Base-by-base conservation (phyloP, 1,140 invertebrate species). In the Heliconius hewitsoni region DNA sequence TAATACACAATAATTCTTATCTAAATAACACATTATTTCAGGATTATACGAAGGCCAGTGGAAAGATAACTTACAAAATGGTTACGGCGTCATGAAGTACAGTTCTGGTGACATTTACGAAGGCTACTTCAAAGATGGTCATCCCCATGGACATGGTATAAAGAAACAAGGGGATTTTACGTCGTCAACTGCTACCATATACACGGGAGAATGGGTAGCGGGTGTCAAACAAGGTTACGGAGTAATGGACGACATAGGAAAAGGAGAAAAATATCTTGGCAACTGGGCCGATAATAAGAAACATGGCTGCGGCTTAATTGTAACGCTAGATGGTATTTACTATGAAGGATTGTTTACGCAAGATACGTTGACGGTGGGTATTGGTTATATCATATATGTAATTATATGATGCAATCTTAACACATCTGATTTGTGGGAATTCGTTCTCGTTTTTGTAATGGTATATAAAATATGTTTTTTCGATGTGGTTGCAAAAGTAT, bases 241-340 rank as follows among this genome's bases (percentile, higher is more conserved):
- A 16, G 97, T 98, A 4, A 96, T 98, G 95, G 97, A 98, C 87
- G 97, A 98, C 88, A 97, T 98, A 71, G 95, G 96, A 37, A 97
- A 96, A 85, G 98, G 98, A 34, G 97, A 98, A 91, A 98, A 98
- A 91, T 98, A 98, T 94, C 96, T 98, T 87, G 98, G 98, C 19
- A 96, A 96, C 90, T 98, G 98, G 97, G 96, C 93, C 76, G 97
- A 98, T 78, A 97, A 98, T 89, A 96, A 96, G 88, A 97, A 97
- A 80, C 96, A 97, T 89, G 98, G 98, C 0, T 96, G 96, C 86
- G 98, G 98, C 13, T 94, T 98, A 42, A 97, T 98, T 73, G 97
- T 98, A 3, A 98, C 98, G 1, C 94, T 98, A 74, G 97, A 98
- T 94, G 98, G 98, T 0, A 97, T 98, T 94, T 98, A 98, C 94